Base-by-base conservation (phyloP, 2,888 invertebrate genomes). In the Hyppa rectilinea region DNA sequence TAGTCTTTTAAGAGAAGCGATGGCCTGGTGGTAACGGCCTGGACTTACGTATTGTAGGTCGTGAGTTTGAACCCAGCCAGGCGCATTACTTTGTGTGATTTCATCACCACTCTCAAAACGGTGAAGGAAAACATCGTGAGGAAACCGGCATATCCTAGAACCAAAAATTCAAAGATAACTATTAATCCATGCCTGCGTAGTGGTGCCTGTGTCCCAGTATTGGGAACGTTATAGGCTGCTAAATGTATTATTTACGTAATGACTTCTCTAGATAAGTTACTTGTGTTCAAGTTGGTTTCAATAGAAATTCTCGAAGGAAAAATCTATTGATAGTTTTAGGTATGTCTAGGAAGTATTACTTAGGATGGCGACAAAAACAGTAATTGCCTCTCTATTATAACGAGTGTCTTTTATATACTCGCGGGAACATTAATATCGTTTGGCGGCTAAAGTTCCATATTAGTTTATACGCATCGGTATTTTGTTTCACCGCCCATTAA, bases 401-500 rank as follows among this genome's bases (percentile, higher is more conserved):
- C 49, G 31, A n/a, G 31, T 60, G 56, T 67, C 26, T 72, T 71
- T 40, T 55, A 49, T 58, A 65, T 63, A 67, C 60, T 67, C 36
- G 26, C 34, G 31, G 36, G 47, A 66, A 70, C 70, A 68, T 82
- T 77, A 78, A 85, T 74, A 68, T 56, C 38, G 64, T 80, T 85
- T 80, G 66, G 74, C 66, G 64, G 73, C 64, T 73, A 52, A 69
- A 64, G 71, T 75, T 74, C 80, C 73, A 82, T 76, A 84, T 81
- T 82, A 84, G 75, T 77, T 84, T 77, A 81, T 81, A 76, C 26
- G 69, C 61, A 58, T 38, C 45, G 60, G 75, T 78, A 52, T 85
- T 84, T 81, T 69, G 85, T 85, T 85, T 79, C 85, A 84, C 59
- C 34, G 74, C 17, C 80, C 78, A 86, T 85, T 79, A 85, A 85